Evolutionary conservation across 2,797 vertebrate genomes (phyloP), one percentile per base, ranked within the genome.

Genomic region (Phoebastria nigripes): DNA sequence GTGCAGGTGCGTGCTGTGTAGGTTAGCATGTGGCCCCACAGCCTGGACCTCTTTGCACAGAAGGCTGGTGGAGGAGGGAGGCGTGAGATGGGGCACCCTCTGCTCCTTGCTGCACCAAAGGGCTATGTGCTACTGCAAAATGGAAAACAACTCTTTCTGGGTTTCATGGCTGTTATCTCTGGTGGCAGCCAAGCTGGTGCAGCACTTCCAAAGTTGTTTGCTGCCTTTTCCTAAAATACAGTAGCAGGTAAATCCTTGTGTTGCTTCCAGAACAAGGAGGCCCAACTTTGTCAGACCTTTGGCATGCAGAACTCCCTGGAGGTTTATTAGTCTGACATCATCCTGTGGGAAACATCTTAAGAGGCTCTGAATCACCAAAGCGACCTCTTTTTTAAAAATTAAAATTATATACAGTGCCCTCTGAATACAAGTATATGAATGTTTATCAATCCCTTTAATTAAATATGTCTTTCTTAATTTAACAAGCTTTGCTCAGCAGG

Each of bases 381-480:
- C 25, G 93, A 52, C 37, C 16, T 69, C 69, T 91, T 69, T 95
- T 91, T 82, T 63, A 72, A 78, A 90, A 91, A 73, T 73, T 76
- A 52, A 90, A 90, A 55, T 46, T 65, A 61, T 31, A 41, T 92
- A 25, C 44, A 29, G 29, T 52, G 41, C 33, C 5, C 49, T 91
- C 47, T 79, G 41, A 88, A 86, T 70, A 65, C 8, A 92, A 91
- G 24, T 72, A 41, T 82, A 61, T 24, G 35, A 91, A 49, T 94
- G 20, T 86, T 89, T 81, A 91, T 92, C 44, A 91, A 70, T 83
- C 35, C 11, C n/a, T 78, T 93, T 66, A 77, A 93, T 94, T 63
- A 83, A 89, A 81, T 92, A 89, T 10, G 6, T 81, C 54, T 94
- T 78, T 79, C 46, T 83, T 92, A 88, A 91, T 93, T 95, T 83